Base-by-base conservation (phyloP, 2,113 vertebrate species). In the Sialia sialis region DNA sequence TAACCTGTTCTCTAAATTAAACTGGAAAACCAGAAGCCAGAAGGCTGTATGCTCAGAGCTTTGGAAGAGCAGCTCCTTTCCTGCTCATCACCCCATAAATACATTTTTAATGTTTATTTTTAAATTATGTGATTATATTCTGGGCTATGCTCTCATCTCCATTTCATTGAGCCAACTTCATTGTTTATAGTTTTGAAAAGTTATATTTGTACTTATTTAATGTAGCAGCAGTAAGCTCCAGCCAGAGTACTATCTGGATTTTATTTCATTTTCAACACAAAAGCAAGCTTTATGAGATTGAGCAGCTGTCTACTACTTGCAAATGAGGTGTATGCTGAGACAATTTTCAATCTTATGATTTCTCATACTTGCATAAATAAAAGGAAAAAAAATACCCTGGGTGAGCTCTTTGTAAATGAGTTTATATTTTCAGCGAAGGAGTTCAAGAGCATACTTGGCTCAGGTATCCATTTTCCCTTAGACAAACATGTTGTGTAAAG, bases 1-100 rank as follows among this genome's bases (percentile, higher is more conserved):
- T 94, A 91, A 89, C 92, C 87, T 96, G 96, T 96, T 91, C 87
- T 90, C 58, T 69, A 69, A 94, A 93, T 96, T 94, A 88, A 94
- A 87, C 27, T 1, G 2, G 72, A 84, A 94, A 56, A 68, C 14
- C 3, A 6, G 36, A 54, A 73, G 26, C 41, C 1, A 13, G 38
- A 58, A 76, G 23, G 38, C 46, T 36, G 22, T 18, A 22, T 0
- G 6, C 41, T 75, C 77, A 39, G 34, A 36, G 58, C 41, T 80
- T 66, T 83, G n/a, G 64, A 59, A 38, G 67, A 87, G 49, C 38
- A 76, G 49, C 21, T 95, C 19, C 22, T 76, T 69, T 76, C 12
- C 41, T 73, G 38, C n/a, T 84, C 27, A 36, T 83, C 52, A 44
- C 16, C 22, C 29, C 46, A 51, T 59, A 84, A 73, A 44, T 54